Evolutionary conservation across 2,888 invertebrate species (phyloP).

Genomic region (Phyllotreta striolata): DNA sequence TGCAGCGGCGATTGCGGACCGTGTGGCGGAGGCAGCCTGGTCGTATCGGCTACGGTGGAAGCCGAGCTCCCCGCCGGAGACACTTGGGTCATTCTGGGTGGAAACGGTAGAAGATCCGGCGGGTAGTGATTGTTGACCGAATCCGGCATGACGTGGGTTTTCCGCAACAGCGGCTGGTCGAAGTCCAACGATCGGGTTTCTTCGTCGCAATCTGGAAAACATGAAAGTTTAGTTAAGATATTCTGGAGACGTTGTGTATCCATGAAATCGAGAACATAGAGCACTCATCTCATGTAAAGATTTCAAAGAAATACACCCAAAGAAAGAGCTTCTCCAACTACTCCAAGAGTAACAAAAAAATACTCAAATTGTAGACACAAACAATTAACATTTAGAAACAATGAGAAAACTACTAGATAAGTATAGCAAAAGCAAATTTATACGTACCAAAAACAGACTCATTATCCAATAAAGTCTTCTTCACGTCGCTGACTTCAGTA

Average conservation of each 20-base stretch:
- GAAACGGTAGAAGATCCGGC: constrained; percentile 83
- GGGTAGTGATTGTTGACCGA: constrained; percentile 68
- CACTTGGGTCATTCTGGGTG: constrained; percentile 70
- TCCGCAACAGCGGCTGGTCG: constrained; percentile 67
- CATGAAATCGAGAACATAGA: too few relatives aligned
- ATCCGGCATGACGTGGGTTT: constrained; percentile 65
- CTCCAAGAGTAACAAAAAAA: too few relatives aligned
- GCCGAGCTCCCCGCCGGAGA: constrained; percentile 84
- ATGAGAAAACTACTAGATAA: too few relatives aligned
- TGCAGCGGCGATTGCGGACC: constrained; percentile 64
- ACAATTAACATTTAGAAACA: too few relatives aligned
- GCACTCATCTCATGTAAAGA: too few relatives aligned
- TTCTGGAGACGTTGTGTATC: too few relatives aligned
- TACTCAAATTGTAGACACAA: too few relatives aligned
- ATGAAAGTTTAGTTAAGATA: not conserved
- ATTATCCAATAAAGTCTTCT: constrained; percentile 80
- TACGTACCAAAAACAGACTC: constrained; percentile 72
- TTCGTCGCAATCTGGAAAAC: constrained; percentile 66
- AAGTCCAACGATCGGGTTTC: constrained; percentile 74
- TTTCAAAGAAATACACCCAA: too few relatives aligned
- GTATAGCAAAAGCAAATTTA: too few relatives aligned
- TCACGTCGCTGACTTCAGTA: constrained; percentile 84
- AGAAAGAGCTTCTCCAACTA: too few relatives aligned
- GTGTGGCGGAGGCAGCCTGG: constrained; percentile 60
- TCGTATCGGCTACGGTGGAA: constrained; percentile 79